A percentile compares a stretch with the other conserved stretches of the same genome.
phyloP scores from a whole-genome alignment of 2,113 vertebrate species.

The Hemiprocne comata region DNA sequence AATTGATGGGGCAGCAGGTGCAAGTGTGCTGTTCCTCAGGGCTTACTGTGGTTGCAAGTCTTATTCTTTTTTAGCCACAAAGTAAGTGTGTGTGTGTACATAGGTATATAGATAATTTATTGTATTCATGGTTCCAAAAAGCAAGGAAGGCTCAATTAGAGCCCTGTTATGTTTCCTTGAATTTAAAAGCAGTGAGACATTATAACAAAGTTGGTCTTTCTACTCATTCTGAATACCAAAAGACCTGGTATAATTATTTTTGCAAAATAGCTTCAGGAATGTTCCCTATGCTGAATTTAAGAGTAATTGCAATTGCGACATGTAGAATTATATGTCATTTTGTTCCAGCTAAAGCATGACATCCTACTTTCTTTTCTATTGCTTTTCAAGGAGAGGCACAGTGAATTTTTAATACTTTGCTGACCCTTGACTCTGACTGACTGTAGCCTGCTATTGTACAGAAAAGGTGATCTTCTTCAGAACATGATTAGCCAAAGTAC shows the following conservation, averaged over 20 bases:
- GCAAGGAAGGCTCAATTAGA: background rate
- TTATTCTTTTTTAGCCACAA: background rate
- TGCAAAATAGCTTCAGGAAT: conserved; percentile 31
- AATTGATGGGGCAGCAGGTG: background rate
- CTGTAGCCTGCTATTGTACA: background rate
- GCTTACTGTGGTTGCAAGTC: background rate
- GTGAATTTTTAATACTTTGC: background rate
- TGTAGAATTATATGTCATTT: conserved; percentile 36
- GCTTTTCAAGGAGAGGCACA: background rate
- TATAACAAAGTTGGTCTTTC: background rate
- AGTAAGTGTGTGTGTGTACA: background rate
- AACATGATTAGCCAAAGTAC: background rate
- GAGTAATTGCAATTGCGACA: background rate
- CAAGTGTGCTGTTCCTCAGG: background rate
- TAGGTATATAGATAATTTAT: background rate
- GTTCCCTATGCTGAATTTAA: conserved; percentile 23
- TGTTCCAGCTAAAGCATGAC: background rate
- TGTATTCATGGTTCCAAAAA: background rate
- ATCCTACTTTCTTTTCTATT: conserved; percentile 6
- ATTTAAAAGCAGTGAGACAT: background rate
- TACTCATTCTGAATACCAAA: conserved; percentile 17
- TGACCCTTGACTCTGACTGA: background rate
- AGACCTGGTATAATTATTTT: conserved; percentile 21
- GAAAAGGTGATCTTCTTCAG: background rate
- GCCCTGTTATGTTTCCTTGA: background rate